phyloP scores from a whole-genome alignment of 2,888 invertebrate species.

The Ceriagrion tenellum region DNA sequence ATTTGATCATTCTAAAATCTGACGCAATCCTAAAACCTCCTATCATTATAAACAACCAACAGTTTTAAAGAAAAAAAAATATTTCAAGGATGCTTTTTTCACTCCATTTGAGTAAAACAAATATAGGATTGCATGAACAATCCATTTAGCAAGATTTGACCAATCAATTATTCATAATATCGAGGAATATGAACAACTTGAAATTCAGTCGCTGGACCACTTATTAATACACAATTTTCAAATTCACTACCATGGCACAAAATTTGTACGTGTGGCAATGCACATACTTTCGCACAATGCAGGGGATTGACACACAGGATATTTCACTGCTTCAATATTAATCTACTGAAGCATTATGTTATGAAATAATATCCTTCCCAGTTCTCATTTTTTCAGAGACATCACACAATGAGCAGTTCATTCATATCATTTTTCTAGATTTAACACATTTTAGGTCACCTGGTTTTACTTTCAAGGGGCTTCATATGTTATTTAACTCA shows the following conservation, averaged over 20 bases:
- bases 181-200: background rate
- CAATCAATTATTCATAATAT: background rate
- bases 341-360: background rate
- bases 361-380: background rate
- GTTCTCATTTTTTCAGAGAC: background rate
- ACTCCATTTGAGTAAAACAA: background rate
- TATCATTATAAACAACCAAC: background rate
- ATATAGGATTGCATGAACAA: background rate
- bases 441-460: no score
- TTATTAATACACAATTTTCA: background rate
- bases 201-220: background rate
- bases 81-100: background rate
- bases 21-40: background rate
- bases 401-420: background rate
- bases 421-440: no score
- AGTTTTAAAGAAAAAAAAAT: background rate
- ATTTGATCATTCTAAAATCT: background rate
- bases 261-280: background rate
- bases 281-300: background rate
- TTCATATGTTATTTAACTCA: no score
- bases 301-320: background rate
- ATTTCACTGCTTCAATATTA: background rate
- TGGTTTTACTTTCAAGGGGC: no score
- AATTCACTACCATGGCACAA: slow-evolving; percentile 1
- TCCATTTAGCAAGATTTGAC: background rate